Percentiles rank a stretch among this genome's conserved stretches.
Conservation (phyloP, 2,113 vertebrate genomes). For the Mobula hypostoma region DNA sequence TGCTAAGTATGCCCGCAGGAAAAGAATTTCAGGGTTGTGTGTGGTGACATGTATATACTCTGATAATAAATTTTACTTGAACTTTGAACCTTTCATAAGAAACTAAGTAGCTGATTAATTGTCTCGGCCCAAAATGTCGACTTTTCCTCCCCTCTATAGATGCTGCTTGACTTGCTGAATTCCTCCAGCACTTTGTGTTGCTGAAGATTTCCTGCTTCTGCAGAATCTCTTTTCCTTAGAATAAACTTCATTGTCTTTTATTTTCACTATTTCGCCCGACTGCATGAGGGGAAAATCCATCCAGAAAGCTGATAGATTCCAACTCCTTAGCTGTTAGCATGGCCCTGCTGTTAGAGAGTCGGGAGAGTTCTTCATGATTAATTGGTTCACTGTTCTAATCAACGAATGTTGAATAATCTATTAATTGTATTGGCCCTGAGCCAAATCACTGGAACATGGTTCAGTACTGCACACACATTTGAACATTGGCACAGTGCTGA, state of each 20-base stretch:
- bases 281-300: not conserved
- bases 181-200: no score
- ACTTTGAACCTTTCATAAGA: no score
- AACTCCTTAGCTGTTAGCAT: not conserved
- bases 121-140: no score
- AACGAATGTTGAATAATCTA: conserved; percentile 32
- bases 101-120: no score
- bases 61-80: no score
- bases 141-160: no score
- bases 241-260: not conserved
- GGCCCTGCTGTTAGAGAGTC: not conserved
- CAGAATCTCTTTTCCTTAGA: no score
- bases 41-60: no score
- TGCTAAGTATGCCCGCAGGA: no score
- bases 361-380: not conserved
- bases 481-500: not conserved
- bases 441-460: not conserved
- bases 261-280: not conserved
- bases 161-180: no score
- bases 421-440: not conserved
- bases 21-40: no score
- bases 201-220: no score
- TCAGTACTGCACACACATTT: not conserved
- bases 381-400: conserved; percentile 28
- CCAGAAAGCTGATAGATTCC: not conserved